These are phyloP conservation scores for Anoplolepis gracilipes DNA, from an alignment of 1,140 invertebrate species.

Conservation along the genomic window DNA sequence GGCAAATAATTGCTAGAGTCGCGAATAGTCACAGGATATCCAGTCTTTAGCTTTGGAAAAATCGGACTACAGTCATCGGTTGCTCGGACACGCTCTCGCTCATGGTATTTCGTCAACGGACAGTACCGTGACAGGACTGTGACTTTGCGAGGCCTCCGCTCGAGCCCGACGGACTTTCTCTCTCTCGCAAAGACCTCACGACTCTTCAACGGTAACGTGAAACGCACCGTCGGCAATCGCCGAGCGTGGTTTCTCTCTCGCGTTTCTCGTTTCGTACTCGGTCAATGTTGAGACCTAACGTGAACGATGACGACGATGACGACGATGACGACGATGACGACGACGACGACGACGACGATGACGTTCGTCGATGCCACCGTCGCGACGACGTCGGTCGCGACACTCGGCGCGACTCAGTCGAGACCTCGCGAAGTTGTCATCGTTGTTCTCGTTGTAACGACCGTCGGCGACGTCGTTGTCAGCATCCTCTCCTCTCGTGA, in stretches of 20 bases:
- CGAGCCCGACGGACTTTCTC: background rate
- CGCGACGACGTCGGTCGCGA: constrained; percentile 59
- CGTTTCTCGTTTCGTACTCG: background rate
- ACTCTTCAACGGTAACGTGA: background rate
- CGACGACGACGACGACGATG: constrained; percentile 9
- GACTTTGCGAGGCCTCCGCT: background rate
- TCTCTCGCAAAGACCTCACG: background rate
- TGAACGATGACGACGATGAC: constrained; percentile 27
- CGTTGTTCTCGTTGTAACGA: background rate
- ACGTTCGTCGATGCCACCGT: constrained; percentile 48
- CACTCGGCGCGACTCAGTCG: constrained; percentile 56
- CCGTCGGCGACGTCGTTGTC: constrained; percentile 7
- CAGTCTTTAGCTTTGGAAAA: background rate
- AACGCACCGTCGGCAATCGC: constrained; percentile 15
- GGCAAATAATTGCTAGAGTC: background rate
- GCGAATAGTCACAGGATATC: background rate
- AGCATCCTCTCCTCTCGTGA: constrained; percentile 26
- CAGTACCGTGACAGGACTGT: background rate
- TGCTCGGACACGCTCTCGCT: background rate
- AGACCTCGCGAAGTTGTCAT: constrained; percentile 64
- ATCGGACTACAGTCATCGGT: background rate
- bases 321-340: background rate
- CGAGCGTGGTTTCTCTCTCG: background rate
- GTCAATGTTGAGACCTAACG: background rate
- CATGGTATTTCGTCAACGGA: background rate